phyloP scores from a whole-genome alignment of 2,888 invertebrate species.

The Arctia plantaginis region DNA sequence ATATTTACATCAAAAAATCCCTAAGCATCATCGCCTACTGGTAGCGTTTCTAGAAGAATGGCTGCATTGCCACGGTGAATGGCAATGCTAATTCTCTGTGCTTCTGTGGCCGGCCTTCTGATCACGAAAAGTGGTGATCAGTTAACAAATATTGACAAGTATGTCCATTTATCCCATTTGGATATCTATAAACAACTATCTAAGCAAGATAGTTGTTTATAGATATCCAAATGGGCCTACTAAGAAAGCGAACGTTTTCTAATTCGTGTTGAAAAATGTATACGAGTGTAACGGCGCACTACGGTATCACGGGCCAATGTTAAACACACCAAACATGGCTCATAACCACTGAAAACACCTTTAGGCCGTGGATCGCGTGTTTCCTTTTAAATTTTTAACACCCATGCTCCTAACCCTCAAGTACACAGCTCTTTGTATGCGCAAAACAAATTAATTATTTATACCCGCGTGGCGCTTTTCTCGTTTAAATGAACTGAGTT shows the following conservation, averaged over 20 bases:
- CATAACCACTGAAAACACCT: constrained; percentile 64
- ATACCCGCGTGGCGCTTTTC: constrained; percentile 59
- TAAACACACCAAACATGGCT: constrained; percentile 52
- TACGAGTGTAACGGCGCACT: constrained; percentile 7
- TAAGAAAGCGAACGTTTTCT: constrained; percentile 8
- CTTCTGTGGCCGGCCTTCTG: too few species aligned
- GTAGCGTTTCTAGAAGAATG: too few species aligned
- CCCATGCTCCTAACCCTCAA: constrained; percentile 59
- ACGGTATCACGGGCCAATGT: constrained; percentile 21
- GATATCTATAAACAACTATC: too few species aligned
- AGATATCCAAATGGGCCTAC: too few species aligned
- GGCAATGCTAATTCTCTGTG: too few species aligned
- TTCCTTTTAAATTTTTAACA: constrained; percentile 74
- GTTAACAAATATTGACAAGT: too few species aligned
- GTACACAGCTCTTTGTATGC: constrained; percentile 66
- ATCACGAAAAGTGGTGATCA: too few species aligned
- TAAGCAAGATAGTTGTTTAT: too few species aligned
- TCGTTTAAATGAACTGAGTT: constrained; percentile 63
- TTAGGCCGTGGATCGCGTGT: constrained; percentile 55
- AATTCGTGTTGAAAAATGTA: constrained; percentile 17
- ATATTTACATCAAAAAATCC: too few species aligned
- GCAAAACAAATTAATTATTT: constrained; percentile 81
- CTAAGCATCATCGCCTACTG: too few species aligned
- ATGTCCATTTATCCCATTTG: too few species aligned
- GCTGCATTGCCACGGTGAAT: too few species aligned